phyloP scores from a whole-genome alignment of 2,888 invertebrate genomes.

The Mamestra brassicae region DNA sequence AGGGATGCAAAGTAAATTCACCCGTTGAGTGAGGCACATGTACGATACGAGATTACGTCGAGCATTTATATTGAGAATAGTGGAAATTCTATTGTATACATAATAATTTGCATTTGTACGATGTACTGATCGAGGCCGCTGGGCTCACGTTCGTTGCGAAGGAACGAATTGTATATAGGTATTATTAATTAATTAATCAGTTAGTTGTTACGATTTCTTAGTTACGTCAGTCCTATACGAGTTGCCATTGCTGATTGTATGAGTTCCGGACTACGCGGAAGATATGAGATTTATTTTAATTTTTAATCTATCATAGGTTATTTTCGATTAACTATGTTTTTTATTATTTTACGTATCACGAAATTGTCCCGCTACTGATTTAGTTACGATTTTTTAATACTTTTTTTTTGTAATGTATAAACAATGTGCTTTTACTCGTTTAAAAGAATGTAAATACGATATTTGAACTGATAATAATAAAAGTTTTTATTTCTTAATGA shows the following conservation, averaged over 20 bases:
- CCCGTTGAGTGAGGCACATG: constrained; percentile 90
- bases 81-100: constrained; percentile 78
- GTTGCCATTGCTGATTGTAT: constrained; percentile 81
- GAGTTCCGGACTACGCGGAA: constrained; percentile 73
- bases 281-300: constrained; percentile 81
- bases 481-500: constrained; percentile 90
- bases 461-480: constrained; percentile 92
- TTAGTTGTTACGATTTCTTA: constrained; percentile 74
- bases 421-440: constrained; percentile 90
- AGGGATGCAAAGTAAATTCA: constrained; percentile 75
- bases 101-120: constrained; percentile 78
- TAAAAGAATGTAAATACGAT: constrained; percentile 91
- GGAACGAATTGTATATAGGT: constrained; percentile 66
- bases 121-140: constrained; percentile 62
- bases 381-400: constrained; percentile 75
- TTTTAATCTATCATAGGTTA: constrained; percentile 77
- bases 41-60: constrained; percentile 75
- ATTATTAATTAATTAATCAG: constrained; percentile 65
- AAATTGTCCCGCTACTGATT: constrained; percentile 80
- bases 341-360: constrained; percentile 80
- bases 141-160: constrained; percentile 60
- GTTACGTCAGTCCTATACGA: constrained; percentile 79
- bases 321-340: constrained; percentile 75
- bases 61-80: constrained; percentile 82
- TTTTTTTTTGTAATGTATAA: constrained; percentile 84